Evolutionary conservation across 1,140 invertebrate genomes (phyloP).

Genomic region (Cryptotermes secundus): DNA sequence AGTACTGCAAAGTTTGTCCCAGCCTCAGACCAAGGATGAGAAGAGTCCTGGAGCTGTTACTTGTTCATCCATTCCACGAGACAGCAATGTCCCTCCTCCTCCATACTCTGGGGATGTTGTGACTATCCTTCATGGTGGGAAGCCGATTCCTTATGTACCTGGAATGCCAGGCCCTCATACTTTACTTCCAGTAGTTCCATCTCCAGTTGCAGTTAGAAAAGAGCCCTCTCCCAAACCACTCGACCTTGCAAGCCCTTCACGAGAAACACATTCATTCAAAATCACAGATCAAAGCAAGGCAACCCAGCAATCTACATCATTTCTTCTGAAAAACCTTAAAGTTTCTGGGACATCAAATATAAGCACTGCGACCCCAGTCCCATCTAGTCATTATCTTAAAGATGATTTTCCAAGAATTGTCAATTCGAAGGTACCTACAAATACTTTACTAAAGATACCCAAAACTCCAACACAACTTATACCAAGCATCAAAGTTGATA

Average conservation of each 20-base stretch:
- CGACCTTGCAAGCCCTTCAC: slow-evolving; percentile 45
- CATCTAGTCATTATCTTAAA: slow-evolving; percentile 17
- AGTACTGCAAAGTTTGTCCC: neutral
- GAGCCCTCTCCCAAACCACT: slow-evolving; percentile 45
- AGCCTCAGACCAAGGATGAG: neutral
- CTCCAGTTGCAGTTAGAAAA: neutral
- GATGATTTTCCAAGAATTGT: neutral
- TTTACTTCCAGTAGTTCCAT: slow-evolving; percentile 36
- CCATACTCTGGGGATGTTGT: slow-evolving; percentile 36
- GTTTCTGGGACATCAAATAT: neutral
- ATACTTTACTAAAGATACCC: neutral
- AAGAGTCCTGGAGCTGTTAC: neutral
- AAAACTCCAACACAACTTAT: neutral
- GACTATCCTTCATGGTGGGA: slow-evolving; percentile 57
- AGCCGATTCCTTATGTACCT: slow-evolving; percentile 76
- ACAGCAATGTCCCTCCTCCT: neutral
- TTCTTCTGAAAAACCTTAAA: neutral
- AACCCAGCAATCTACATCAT: neutral
- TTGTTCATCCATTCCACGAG: neutral
- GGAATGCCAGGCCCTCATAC: slow-evolving; percentile 81
- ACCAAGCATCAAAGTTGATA: slow-evolving; percentile 5
- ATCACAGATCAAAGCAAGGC: neutral
- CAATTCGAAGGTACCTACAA: neutral
- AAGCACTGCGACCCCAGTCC: neutral
- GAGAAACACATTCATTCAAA: slow-evolving; percentile 32